These are phyloP conservation scores for Meloidogyne floridensis DNA, from an alignment of 1,140 invertebrate genomes.

Conservation along the genomic window DNA sequence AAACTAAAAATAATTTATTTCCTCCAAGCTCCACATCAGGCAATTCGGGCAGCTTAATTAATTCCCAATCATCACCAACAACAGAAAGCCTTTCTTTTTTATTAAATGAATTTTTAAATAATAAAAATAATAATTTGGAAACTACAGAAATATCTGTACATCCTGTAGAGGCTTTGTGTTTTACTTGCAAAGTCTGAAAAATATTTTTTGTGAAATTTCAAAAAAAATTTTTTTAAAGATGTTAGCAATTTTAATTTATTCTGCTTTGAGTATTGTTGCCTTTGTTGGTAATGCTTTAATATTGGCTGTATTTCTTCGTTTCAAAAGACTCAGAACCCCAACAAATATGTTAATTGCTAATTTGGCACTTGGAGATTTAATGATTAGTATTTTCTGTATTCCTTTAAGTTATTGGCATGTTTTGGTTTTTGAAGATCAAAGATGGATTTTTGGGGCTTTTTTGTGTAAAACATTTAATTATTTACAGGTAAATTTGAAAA, in stretches of 20 bases:
- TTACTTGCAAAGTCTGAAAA: neutral
- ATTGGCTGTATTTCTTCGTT: slow-evolving; percentile 62
- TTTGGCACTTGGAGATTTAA: slow-evolving; percentile 53
- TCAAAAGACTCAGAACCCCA: slow-evolving; percentile 57
- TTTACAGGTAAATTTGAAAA: slow-evolving; percentile 40
- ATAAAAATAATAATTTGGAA: neutral
- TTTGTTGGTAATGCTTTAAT: slow-evolving; percentile 61
- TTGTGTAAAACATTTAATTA: slow-evolving; percentile 62
- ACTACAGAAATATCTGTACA: neutral
- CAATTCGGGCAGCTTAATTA: neutral
- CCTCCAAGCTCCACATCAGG: neutral
- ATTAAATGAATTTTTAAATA: slow-evolving; percentile 8
- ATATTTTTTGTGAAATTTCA: neutral
- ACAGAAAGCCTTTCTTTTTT: neutral
- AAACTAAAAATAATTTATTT: neutral
- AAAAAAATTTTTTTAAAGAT: slow-evolving; percentile 39
- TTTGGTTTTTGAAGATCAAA: slow-evolving; percentile 65
- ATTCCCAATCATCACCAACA: too few relatives aligned
- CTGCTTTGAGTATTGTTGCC: slow-evolving; percentile 54
- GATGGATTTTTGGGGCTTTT: slow-evolving; percentile 62
- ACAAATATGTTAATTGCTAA: slow-evolving; percentile 60
- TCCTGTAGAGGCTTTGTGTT: slow-evolving; percentile 6
- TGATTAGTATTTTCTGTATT: slow-evolving; percentile 62
- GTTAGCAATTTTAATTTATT: slow-evolving; percentile 61
- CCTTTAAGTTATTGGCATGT: slow-evolving; percentile 64